These are phyloP conservation scores for Montipora cactus DNA, from an alignment of 64 coral and sea anemone species.

Conservation along the genomic window DNA sequence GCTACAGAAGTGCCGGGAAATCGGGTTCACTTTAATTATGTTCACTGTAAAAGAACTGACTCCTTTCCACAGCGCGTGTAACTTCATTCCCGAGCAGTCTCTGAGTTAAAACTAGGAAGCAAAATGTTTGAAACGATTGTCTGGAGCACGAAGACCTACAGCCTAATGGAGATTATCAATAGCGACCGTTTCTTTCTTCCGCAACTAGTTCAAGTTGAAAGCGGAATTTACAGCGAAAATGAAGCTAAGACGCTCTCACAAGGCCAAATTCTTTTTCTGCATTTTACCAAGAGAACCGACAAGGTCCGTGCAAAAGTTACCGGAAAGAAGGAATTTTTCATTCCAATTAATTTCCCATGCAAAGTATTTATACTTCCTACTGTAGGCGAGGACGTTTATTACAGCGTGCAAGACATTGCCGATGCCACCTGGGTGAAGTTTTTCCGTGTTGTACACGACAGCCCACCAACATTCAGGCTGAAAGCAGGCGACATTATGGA, in stretches of 20 bases:
- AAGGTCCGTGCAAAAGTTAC: neutral
- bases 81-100: no score
- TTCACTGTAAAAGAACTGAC: no score
- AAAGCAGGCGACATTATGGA: constrained; percentile 28
- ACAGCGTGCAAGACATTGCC: constrained; percentile 36
- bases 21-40: no score
- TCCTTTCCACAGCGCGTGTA: no score
- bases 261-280: constrained; percentile 3
- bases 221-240: constrained; percentile 2
- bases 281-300: constrained; percentile 18
- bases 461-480: neutral
- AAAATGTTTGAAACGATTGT: neutral
- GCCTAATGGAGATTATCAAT: neutral
- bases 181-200: constrained; percentile 1
- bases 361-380: constrained; percentile 25
- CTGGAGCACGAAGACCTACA: constrained; percentile 7
- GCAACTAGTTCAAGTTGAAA: constrained; percentile 19
- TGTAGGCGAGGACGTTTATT: constrained; percentile 16
- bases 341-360: constrained; percentile 2
- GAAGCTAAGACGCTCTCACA: constrained; percentile 3
- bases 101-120: no score
- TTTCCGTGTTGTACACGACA: constrained; percentile 5
- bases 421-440: neutral
- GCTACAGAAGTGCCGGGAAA: no score
- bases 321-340: neutral